Evolutionary conservation across 23 tunicate species (phyloP), one percentile per base, ranked within the genome.

Genomic region (Halocynthia roretzi): DNA sequence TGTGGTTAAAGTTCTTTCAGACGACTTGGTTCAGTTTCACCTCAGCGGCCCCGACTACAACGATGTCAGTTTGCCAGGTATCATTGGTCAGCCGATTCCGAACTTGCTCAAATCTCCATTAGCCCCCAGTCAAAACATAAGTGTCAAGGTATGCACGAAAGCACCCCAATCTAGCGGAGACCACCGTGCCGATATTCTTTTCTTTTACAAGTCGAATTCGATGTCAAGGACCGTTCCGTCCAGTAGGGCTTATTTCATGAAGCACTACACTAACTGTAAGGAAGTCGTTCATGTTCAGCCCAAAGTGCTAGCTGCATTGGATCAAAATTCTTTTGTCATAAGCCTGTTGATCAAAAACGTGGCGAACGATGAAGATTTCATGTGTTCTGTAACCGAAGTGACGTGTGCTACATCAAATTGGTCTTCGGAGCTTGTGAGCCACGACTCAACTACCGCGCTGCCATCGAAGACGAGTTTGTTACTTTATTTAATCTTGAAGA

Each of bases 1-100:
- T 31, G 82, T 76, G 31, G 44, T 92, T 5, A 82, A 81, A 62
- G 73, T 92, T 72, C 87, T 85, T 11, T 85, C 54, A 69, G 61
- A 73, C 22, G 67, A 82, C 6, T 10, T 62, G 8, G 72, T 62
- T 10, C 53, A 58, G 49, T 80, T 85, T 75, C 17, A 83, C 31
- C 56, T 86, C 54, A 74, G 83, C 53, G 56, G 60, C 50, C 54
- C 80, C 15, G 75, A 71, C 20, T 19, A 49, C 17, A 44, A 54
- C 49, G 56, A 65, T 40, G 10, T n/a, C 15, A 17, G 61, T 53
- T 44, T 80, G 19, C 57, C 61, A 6, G 51, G 54, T 68, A 81
- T 57, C 8, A 61, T 75, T 8, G 17, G 70, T 5, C 76, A 83
- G 1, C 22, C 22, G 10, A 20, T 65, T 65, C 15, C 70, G 22